Base-by-base conservation (phyloP, 2,113 vertebrate species). In the Caranx ignobilis region DNA sequence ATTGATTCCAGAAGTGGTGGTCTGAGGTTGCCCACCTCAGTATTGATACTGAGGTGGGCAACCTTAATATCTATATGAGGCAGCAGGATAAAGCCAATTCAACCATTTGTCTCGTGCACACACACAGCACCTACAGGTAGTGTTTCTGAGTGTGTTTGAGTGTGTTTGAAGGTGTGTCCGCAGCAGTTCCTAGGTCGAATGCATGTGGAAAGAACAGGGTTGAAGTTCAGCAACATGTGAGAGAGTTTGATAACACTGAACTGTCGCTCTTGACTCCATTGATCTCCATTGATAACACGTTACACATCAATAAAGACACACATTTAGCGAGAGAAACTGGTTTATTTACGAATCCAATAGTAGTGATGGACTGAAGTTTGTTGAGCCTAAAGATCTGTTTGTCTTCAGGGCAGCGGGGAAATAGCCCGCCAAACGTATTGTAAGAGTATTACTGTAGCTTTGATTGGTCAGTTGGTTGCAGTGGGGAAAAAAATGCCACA, bases 221-320 rank as follows among this genome's bases (percentile, higher is more conserved):
- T 61, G 9, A 87, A 85, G 88, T 83, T 90, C 77, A 70, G 48
- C 39, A n/a, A 67, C 55, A 54, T 43, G 5, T 50, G 3, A 59
- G 11, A 71, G 5, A 21, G 59, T 74, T 78, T 37, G 7, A 77
- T 32, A 71, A 81, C 63, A 37, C 16, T 1, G 56, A 73, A 16
- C 45, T 63, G 18, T 34, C 26, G 26, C 26, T 26, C 26, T 26
- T n/a, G n/a, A n/a, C n/a, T n/a, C n/a, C n/a, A n/a, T n/a, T n/a
- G n/a, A n/a, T n/a, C n/a, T 26, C 26, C 26, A 26, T 26, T 26
- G 26, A 26, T 26, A 26, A n/a, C 31, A 7, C 18, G 11, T 31
- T 13, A 13, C 8, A 32, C 11, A 71, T 45, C 45, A 5, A 15
- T 47, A 15, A 15, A 47, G 13, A 15, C 35, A 1, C 50, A 64